Base-by-base conservation (phyloP, 1,140 invertebrate genomes). In the Diploscapter pachys region DNA sequence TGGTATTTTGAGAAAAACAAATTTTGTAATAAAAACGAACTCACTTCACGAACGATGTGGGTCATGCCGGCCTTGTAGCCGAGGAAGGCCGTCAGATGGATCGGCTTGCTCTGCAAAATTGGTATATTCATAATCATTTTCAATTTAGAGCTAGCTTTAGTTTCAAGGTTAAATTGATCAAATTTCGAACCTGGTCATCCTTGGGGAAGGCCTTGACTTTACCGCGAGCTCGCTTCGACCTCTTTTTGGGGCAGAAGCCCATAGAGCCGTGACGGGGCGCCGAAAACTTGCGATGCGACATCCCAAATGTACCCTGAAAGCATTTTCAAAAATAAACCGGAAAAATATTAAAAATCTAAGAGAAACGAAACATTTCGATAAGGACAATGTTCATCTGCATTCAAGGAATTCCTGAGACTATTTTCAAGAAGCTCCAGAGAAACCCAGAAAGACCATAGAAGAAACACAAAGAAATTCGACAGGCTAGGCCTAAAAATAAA, bases 121-220 rank as follows among this genome's bases (percentile, higher is more conserved):
- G 31, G 31, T 31, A 31, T 31, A 31, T 31, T 31, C 31, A 31
- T 31, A 0, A 31, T 31, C 31, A 31, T 31, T 31, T 31, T 31
- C 31, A 31, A 31, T 1, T 1, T 31, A 31, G 31, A 31, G 31
- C 31, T 31, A 31, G 31, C 31, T 31, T 31, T 31, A 31, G 31
- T 31, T 31, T 31, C 31, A 1, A 31, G 31, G 31, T 31, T 31
- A 31, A 64, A 6, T 31, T 31, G 31, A 31, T 1, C 31, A 31
- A 31, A 31, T 31, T 31, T 31, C 1, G 31, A 31, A 31, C 31
- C 31, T 31, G 31, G 31, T 99, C 95, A 91, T 99, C 97, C 86
- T 95, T 98, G n/a, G 97, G 97, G 89, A 99, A 99, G 77, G 96
- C 93, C 93, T 99, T 99, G 68, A 96, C 93, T 88, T 97, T 98